Evolutionary conservation across 2,113 vertebrate species (phyloP).

Genomic region (Colius striatus): DNA sequence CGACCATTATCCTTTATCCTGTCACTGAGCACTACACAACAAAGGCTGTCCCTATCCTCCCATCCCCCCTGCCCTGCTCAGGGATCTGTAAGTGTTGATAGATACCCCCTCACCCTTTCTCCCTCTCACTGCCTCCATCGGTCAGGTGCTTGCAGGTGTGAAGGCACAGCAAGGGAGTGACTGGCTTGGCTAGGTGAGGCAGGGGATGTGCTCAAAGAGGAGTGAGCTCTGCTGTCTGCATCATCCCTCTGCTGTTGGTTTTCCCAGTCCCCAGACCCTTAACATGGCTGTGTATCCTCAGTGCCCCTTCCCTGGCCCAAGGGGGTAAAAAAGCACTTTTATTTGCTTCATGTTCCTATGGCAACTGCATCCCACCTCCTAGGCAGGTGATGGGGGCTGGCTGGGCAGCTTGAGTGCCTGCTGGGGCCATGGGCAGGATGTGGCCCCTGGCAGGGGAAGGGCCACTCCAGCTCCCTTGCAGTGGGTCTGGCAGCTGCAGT

Average conservation of each 20-base stretch:
- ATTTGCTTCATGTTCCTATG: not conserved
- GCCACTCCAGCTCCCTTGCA: not conserved
- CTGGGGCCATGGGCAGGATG: accelerated
- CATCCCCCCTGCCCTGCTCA: too few species aligned
- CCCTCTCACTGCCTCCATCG: accelerated
- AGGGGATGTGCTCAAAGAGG: not conserved
- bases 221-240: not conserved
- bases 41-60: too few species aligned
- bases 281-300: not conserved
- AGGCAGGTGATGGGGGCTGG: accelerated
- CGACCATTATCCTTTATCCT: too few species aligned
- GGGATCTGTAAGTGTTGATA: too few species aligned
- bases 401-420: accelerated
- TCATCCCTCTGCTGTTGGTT: accelerated
- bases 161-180: accelerated
- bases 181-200: not conserved
- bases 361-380: not conserved
- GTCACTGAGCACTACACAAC: too few species aligned
- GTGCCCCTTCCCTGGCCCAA: accelerated
- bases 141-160: accelerated
- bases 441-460: accelerated
- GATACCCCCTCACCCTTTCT: not conserved
- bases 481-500: accelerated
- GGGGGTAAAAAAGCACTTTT: accelerated
- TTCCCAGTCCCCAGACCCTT: not conserved